Base-by-base conservation (phyloP, 1,140 invertebrate genomes). In the Sitophilus oryzae region DNA sequence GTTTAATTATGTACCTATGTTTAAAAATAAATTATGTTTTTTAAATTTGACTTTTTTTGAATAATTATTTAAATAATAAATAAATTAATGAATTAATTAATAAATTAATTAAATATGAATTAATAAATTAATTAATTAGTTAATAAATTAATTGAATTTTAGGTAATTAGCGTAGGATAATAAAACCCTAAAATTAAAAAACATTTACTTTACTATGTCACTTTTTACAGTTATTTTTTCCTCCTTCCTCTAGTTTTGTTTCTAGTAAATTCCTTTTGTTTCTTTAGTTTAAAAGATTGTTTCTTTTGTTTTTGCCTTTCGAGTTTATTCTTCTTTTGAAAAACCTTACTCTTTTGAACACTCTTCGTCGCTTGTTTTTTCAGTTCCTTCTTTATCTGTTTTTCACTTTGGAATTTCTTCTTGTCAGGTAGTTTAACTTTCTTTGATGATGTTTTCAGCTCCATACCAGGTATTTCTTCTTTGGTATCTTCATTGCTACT, bases 271-370 rank as follows among this genome's bases (percentile, higher is more conserved):
- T 60, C 59, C 21, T 54, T 57, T 37, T 66, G 46, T 40, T 53
- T 60, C 42, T 65, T 70, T 23, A 61, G 10, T 38, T 59, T 60
- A 15, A 61, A 16, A n/a, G 76, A 74, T 60, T 77, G 79, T 66
- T 83, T 82, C 52, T 76, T 78, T 62, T 82, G 82, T 62, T 78
- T 74, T 35, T 77, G 66, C 56, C 76, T 74, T 41, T 87, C 83
- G 2, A 86, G 64, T 67, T 80, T 82, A 58, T 80, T 81, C 63
- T 87, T 86, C 66, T 77, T 78, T 73, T 85, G 81, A 67, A 86
- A 88, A 2, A 78, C 76, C 76, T 85, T 86, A 65, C 84, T 88
- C 53, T 84, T 83, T 64, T 85, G 77, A 6, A 86, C 73, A 66
- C 79, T 80, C 58, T 83, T 82, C 4, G 81, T 75, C 0, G 83